Conservation (phyloP, 1,140 invertebrate genomes). For the Drosophila watanabei region DNA sequence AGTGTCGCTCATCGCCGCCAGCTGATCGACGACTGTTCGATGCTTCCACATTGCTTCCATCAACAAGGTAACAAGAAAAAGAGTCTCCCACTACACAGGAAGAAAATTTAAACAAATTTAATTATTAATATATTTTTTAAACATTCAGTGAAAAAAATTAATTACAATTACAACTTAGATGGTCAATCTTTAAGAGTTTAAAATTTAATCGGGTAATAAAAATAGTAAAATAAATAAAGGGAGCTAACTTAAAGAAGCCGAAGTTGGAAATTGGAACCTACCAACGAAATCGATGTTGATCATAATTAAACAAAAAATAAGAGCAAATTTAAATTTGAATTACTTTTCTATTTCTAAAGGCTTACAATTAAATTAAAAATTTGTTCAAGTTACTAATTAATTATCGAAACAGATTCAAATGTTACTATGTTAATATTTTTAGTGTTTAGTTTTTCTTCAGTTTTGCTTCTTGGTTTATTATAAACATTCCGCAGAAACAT, state of each 20-base stretch:
- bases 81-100: constrained; percentile 15
- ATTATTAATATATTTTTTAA: not conserved
- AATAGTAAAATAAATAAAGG: no score
- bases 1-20: constrained; percentile 46
- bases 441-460: not conserved
- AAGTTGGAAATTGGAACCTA: no score
- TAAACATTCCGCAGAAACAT: not conserved
- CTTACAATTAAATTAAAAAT: no score
- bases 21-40: constrained; percentile 56
- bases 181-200: no score
- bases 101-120: not conserved
- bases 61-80: constrained; percentile 21
- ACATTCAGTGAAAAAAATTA: not conserved
- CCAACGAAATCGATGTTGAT: no score
- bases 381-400: not conserved
- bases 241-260: no score
- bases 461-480: not conserved
- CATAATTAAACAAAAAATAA: no score
- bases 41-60: constrained; percentile 8
- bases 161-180: no score
- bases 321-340: no score
- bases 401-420: not conserved
- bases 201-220: no score
- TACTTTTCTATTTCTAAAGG: no score
- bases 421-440: not conserved